A percentile compares a stretch with the other conserved stretches of the same genome.
Evolutionary conservation across 2,113 vertebrate genomes (phyloP).

Genomic region (Picathartes gymnocephalus): DNA sequence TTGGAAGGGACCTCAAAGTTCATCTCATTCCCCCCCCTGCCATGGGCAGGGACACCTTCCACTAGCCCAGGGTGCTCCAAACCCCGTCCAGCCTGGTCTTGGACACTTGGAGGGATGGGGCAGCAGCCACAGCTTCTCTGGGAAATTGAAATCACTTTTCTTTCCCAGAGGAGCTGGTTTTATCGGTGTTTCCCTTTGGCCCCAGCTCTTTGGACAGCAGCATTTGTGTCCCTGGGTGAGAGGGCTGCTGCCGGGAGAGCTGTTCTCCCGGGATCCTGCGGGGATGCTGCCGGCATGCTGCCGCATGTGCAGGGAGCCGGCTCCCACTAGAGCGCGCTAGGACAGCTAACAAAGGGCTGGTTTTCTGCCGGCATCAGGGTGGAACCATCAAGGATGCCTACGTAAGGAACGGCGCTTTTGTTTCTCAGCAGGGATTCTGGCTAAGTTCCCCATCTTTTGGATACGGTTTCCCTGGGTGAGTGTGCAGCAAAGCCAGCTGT

Average conservation of each 20-base stretch:
- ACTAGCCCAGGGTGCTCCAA: neutral
- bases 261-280: neutral
- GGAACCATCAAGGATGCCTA: neutral
- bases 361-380: neutral
- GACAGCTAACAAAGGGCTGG: neutral
- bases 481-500: neutral
- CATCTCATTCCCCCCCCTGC: neutral
- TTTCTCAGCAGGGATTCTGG: neutral
- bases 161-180: neutral
- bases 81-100: accelerated
- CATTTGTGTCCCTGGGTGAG: neutral
- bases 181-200: neutral
- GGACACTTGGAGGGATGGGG: neutral
- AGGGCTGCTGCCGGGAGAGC: neutral
- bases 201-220: too few species aligned
- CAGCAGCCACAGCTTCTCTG: neutral
- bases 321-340: constrained; percentile 52
- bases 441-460: neutral
- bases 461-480: neutral
- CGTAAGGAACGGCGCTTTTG: neutral
- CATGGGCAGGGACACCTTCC: neutral
- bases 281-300: neutral
- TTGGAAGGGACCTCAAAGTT: neutral
- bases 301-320: neutral
- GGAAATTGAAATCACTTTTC: neutral